These are phyloP conservation scores for Ridgeia piscesae DNA, from an alignment of 1,140 invertebrate genomes.

Conservation along the genomic window DNA sequence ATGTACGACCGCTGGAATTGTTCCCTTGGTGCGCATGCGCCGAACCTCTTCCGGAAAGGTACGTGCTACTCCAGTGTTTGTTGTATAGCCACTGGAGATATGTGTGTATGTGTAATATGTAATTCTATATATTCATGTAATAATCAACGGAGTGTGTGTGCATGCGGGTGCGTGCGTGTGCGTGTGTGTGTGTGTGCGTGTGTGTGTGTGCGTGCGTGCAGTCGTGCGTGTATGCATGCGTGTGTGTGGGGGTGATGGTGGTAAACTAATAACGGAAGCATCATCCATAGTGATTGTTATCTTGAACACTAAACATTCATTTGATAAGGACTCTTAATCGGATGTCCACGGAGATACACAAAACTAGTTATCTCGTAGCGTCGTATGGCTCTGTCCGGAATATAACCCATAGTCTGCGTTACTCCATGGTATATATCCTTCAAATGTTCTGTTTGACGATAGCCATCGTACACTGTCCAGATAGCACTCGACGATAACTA, in stretches of 20 bases:
- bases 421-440: neutral
- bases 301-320: neutral
- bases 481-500: neutral
- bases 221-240: too few relatives aligned
- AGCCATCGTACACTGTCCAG: neutral
- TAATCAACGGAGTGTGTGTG: too few relatives aligned
- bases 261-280: too few relatives aligned
- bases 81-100: neutral
- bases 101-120: neutral
- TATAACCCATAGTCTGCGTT: neutral
- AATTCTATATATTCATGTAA: too few relatives aligned
- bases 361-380: neutral
- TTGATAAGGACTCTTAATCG: neutral
- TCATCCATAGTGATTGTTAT: too few relatives aligned
- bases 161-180: too few relatives aligned
- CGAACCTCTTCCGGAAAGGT: neutral
- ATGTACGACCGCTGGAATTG: neutral
- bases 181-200: too few relatives aligned
- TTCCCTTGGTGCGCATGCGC: slow-evolving; percentile 2
- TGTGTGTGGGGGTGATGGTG: too few relatives aligned
- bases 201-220: too few relatives aligned
- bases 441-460: neutral
- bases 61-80: neutral
- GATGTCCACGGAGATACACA: neutral
- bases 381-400: neutral